phyloP scores from a whole-genome alignment of 2,888 invertebrate species.

The Smittia aterrima region DNA sequence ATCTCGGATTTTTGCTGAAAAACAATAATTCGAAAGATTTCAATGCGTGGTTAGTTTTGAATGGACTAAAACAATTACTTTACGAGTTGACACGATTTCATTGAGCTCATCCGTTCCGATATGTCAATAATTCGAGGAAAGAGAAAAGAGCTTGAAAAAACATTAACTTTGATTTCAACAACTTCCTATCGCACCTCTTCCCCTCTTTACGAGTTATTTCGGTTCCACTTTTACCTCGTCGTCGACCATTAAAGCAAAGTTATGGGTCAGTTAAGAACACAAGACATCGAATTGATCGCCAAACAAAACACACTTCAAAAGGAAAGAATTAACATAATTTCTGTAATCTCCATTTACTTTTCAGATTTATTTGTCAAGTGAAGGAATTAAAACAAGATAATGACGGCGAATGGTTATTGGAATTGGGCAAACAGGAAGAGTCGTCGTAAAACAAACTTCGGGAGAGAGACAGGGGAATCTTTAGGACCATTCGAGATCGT shows the following conservation, averaged over 20 bases:
- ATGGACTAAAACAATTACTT: not conserved
- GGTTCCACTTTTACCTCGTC: not conserved
- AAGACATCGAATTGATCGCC: conserved; percentile 5
- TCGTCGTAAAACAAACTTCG: conserved; percentile 1
- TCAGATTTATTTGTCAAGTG: conserved; percentile 24
- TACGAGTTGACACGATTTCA: not conserved
- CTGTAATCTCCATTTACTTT: conserved; percentile 17
- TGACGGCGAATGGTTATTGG: conserved; percentile 7
- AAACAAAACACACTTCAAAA: conserved; percentile 22
- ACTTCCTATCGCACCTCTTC: conserved; percentile 40
- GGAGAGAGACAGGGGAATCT: not conserved
- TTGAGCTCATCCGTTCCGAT: not conserved
- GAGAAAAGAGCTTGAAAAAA: not conserved
- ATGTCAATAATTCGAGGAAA: conserved; percentile 8
- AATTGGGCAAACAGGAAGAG: conserved; percentile 15
- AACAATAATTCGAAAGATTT: conserved; percentile 27
- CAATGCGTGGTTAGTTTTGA: conserved; percentile 15
- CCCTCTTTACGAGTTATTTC: not conserved
- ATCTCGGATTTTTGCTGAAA: not conserved
- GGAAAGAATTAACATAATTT: conserved; percentile 13
- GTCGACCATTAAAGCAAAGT: conserved; percentile 17
- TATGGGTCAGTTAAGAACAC: not conserved
- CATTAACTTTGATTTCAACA: conserved; percentile 31
- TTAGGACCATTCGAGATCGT: not conserved
- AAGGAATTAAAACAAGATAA: conserved; percentile 22